phyloP scores from a whole-genome alignment of 1,140 invertebrate genomes.

The Bombus confusus region DNA sequence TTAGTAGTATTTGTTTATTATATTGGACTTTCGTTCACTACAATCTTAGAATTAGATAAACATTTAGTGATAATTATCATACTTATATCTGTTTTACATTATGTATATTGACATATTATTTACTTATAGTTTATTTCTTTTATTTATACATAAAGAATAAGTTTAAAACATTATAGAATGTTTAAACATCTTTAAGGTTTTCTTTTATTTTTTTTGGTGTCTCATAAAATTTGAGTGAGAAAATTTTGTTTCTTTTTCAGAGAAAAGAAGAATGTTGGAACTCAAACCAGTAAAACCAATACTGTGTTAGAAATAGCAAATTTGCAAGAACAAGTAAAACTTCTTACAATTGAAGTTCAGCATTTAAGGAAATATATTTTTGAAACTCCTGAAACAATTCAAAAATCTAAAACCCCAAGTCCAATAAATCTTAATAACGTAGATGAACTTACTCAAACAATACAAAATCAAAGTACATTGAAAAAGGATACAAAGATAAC shows the following conservation, averaged over 20 bases:
- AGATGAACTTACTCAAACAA: not conserved
- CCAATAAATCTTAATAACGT: not conserved
- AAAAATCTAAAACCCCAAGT: not conserved
- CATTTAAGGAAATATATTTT: constrained; percentile 27
- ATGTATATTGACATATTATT: too few relatives aligned
- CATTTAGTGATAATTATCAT: too few relatives aligned
- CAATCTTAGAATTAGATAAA: too few relatives aligned
- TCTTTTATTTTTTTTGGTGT: not conserved
- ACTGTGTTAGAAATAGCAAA: constrained; percentile 29
- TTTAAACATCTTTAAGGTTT: not conserved
- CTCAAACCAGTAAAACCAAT: constrained; percentile 27
- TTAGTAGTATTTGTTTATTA: too few relatives aligned
- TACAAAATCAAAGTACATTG: not conserved
- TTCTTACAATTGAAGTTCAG: constrained; percentile 54
- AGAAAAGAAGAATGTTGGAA: not conserved
- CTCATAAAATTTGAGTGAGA: not conserved
- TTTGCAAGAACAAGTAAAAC: constrained; percentile 57
- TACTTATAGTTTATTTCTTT: too few relatives aligned
- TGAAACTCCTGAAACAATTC: not conserved
- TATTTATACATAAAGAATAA: not conserved
- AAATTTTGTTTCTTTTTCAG: constrained; percentile 7
- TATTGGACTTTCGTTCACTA: too few relatives aligned
- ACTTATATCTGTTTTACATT: too few relatives aligned
- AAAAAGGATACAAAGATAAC: not conserved
- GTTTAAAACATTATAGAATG: not conserved